Evolutionary conservation across 2,797 vertebrate species (phyloP).

Genomic region (Lepidocolaptes lacrymiger): DNA sequence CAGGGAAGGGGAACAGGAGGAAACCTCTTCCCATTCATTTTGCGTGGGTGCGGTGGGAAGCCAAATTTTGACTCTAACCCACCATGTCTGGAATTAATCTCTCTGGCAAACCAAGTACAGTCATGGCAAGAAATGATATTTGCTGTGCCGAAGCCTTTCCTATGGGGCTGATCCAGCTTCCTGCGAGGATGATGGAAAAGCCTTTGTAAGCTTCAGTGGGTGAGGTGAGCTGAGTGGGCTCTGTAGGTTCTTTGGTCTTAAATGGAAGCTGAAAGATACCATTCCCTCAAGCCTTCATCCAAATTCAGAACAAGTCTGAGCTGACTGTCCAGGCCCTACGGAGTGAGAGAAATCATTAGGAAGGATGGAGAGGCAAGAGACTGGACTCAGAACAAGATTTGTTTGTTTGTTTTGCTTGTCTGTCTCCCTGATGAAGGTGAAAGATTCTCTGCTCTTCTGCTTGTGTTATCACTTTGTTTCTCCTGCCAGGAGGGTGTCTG

Average conservation of each 20-base stretch:
- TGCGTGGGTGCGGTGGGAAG: not conserved
- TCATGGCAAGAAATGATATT: slow-evolving; percentile 14
- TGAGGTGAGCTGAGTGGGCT: not conserved
- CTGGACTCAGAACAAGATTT: not conserved
- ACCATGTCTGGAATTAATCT: slow-evolving; percentile 32
- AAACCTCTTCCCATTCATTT: slow-evolving; percentile 26
- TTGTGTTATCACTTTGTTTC: not conserved
- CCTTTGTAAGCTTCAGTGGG: not conserved
- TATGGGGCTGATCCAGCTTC: not conserved
- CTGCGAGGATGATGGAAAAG: not conserved
- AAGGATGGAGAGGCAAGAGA: not conserved
- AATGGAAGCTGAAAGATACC: not conserved
- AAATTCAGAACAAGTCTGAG: not conserved
- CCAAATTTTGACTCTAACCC: not conserved
- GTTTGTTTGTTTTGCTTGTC: not conserved
- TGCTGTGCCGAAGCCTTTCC: slow-evolving; percentile 14
- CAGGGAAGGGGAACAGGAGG: slow-evolving; percentile 2
- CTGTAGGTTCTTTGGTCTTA: not conserved
- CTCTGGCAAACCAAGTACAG: slow-evolving; percentile 17
- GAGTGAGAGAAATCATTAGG: not conserved
- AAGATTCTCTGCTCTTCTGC: not conserved
- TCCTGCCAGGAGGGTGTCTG: not conserved
- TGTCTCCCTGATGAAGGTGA: not conserved
- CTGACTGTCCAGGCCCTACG: not conserved
- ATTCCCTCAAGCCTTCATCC: not conserved